A percentile compares a stretch with the other conserved stretches of the same genome.
phyloP scores from a whole-genome alignment of 1,140 invertebrate genomes.

The Metopolophium dirhodum region DNA sequence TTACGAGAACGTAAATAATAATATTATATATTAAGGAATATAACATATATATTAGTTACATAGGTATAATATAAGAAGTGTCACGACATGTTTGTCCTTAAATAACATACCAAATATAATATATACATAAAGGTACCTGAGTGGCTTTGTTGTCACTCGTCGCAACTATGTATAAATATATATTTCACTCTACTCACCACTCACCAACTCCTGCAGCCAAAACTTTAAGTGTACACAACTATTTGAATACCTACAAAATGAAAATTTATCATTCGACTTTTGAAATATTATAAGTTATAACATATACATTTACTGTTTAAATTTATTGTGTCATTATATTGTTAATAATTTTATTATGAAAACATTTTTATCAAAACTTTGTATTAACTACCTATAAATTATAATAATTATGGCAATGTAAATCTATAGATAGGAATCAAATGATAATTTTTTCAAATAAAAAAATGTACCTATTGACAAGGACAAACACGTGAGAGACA shows the following conservation, averaged over 20 bases:
- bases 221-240: neutral
- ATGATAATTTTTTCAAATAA: neutral
- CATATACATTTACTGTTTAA: neutral
- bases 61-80: no score
- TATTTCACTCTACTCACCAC: neutral
- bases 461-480: neutral
- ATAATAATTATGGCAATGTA: neutral
- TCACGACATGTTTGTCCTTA: no score
- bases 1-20: conserved; percentile 1
- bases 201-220: neutral
- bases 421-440: neutral
- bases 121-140: no score
- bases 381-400: neutral
- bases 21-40: neutral
- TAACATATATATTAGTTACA: no score
- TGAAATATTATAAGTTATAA: neutral
- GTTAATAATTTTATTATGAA: neutral
- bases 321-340: neutral
- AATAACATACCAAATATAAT: no score
- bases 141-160: neutral
- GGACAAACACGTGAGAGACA: neutral
- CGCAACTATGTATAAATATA: neutral
- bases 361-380: neutral
- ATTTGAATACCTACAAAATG: neutral
- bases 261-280: neutral